Evolutionary conservation across 2,888 invertebrate genomes (phyloP), one percentile per base, ranked within the genome.

Genomic region (Plagiodera versicolora): DNA sequence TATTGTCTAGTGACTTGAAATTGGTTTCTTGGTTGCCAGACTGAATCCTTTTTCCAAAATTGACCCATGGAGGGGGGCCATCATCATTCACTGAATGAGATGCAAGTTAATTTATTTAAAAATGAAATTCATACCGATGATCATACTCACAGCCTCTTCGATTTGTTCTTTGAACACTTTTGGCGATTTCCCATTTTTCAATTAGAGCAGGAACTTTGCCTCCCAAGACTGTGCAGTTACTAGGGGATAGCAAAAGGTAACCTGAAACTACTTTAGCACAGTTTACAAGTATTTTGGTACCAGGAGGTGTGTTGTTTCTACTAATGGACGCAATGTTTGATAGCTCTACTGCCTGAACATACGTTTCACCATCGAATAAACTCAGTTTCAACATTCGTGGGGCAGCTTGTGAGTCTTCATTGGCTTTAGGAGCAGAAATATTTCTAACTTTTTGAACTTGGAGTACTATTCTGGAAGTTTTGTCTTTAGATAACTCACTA

Each of bases 31-130:
- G 79, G 30, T 79, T 75, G 4, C 83, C 79, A 54, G 84, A 83
- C 70, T 88, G 82, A 56, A 92, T 84, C 73, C 87, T 88, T 72
- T 90, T 88, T 0, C 95, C 95, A 82, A 96, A 95, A 32, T 94
- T 90, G 70, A 95, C 93, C 94, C 95, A 96, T 39, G 91, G 89
- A 45, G 93, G 95, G 1, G 95, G 94, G 0, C 92, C 92, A 64
- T 91, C 91, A 70, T 90, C 89, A 58, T 84, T 86, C 44, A 51
- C 53, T 53, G 24, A 5, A 45, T 16, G 14, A 20, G 45, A 47
- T n/a, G n/a, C n/a, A n/a, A n/a, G n/a, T n/a, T n/a, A n/a, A n/a
- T n/a, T n/a, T n/a, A n/a, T 24, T 24, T 24, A 51, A 32, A 30
- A 11, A 47, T n/a, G n/a, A n/a, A n/a, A n/a, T n/a, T n/a, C n/a